phyloP scores from a whole-genome alignment of 2,888 invertebrate species.

The Oscheius sp. region DNA sequence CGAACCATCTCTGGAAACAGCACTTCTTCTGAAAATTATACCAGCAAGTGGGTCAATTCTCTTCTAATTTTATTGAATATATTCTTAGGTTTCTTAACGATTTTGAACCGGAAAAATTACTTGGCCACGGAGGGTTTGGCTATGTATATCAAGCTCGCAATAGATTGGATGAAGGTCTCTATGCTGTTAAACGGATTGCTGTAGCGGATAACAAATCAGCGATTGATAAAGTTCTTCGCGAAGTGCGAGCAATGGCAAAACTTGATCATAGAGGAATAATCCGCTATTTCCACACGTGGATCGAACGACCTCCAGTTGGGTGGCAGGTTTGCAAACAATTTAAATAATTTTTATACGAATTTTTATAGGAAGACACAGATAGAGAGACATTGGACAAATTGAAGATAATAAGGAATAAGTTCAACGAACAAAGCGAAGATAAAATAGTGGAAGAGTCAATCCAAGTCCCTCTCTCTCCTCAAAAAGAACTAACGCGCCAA shows the following conservation, averaged over 20 bases:
- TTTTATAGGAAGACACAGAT: constrained; percentile 42
- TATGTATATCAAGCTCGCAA: constrained; percentile 93
- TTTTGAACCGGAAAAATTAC: constrained; percentile 70
- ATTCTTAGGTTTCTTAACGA: constrained; percentile 56
- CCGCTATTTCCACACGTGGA: constrained; percentile 90
- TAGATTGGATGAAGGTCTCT: constrained; percentile 89
- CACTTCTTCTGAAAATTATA: constrained; percentile 8
- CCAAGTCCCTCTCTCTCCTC: not conserved
- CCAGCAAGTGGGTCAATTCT: constrained; percentile 24
- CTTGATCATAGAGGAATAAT: constrained; percentile 94
- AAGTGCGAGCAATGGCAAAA: constrained; percentile 91
- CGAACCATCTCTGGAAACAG: constrained; percentile 9
- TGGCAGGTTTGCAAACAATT: constrained; percentile 79
- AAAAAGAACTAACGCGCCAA: not conserved
- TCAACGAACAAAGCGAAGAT: not conserved
- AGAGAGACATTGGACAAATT: constrained; percentile 26
- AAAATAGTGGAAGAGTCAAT: not conserved
- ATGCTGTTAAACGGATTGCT: constrained; percentile 92
- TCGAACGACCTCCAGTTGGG: constrained; percentile 86
- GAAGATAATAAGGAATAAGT: constrained; percentile 27
- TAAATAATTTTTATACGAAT: not conserved
- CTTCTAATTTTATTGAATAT: not conserved
- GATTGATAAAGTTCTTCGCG: constrained; percentile 87
- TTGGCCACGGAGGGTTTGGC: constrained; percentile 86
- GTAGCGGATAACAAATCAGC: constrained; percentile 81